Evolutionary conservation across 1,140 invertebrate species (phyloP).

Genomic region (Elymnias hypermnestra): DNA sequence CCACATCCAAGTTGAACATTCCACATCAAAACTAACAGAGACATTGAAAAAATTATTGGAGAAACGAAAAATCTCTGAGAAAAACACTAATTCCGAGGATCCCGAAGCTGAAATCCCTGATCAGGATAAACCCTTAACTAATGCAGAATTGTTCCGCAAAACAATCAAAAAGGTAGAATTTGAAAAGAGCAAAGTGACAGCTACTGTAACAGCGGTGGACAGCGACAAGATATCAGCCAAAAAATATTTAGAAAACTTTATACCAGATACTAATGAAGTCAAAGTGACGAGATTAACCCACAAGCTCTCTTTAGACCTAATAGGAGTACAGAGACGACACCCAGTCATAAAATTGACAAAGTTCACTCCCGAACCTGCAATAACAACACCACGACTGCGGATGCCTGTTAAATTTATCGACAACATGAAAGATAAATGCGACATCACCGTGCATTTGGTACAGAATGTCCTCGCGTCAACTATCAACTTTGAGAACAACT

Average conservation of each 20-base stretch:
- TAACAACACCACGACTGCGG: slow-evolving; percentile 6
- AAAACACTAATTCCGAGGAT: no score
- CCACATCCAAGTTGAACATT: slow-evolving; percentile 44
- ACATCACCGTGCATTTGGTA: slow-evolving; percentile 35
- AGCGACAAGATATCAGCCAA: slow-evolving; percentile 40
- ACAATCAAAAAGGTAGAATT: slow-evolving; percentile 42
- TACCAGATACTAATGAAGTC: slow-evolving; percentile 31
- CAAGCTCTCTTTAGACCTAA: slow-evolving; percentile 19
- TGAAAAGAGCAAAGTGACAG: slow-evolving; percentile 5
- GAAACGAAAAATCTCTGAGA: slow-evolving; percentile 28
- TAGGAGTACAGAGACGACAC: neutral
- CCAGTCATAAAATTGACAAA: slow-evolving; percentile 44
- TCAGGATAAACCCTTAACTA: neutral
- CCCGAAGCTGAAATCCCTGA: no score
- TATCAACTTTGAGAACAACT: slow-evolving; percentile 11
- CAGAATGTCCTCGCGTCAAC: slow-evolving; percentile 12
- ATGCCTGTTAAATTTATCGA: slow-evolving; percentile 44
- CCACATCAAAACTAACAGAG: slow-evolving; percentile 48
- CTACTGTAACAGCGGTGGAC: slow-evolving; percentile 27
- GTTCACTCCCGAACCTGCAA: slow-evolving; percentile 10
- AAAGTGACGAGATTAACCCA: slow-evolving; percentile 23
- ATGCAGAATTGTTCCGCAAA: slow-evolving; percentile 27
- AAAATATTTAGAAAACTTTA: slow-evolving; percentile 57
- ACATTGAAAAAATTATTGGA: slow-evolving; percentile 51
- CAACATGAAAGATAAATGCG: slow-evolving; percentile 9